Base-by-base conservation (phyloP, 2,113 vertebrate genomes). In the Rhinolophus ferrumequinum region DNA sequence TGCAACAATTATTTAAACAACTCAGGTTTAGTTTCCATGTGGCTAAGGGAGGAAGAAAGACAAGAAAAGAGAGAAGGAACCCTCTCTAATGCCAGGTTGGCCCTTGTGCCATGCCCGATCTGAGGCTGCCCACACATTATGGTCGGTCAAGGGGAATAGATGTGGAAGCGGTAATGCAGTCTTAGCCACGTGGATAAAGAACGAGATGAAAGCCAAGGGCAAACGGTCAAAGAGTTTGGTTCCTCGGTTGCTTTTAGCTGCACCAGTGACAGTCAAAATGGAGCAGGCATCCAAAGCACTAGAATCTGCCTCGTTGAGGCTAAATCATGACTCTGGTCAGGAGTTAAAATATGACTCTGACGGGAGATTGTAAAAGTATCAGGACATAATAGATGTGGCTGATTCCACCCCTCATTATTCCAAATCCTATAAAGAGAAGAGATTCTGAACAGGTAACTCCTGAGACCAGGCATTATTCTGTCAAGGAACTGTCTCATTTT, bases 1-100 rank as follows among this genome's bases (percentile, higher is more conserved):
- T 77, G 28, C 11, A 75, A 24, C 26, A 19, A 87, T 73, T 79
- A 85, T 83, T 56, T 56, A 62, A 92, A 80, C 84, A 85, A n/a
- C 15, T 62, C 10, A 67, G n/a, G 38, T 84, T 93, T 94, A 58
- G 88, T 88, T 75, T 95, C 52, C 80, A 60, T 60, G 64, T 24
- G 19, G 47, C 35, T 24, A 52, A 83, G 50, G 33, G 8, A 92
- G 30, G 41, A 89, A 70, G 18, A 30, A 75, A 56, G 14, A 85
- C 58, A 85, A 70, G 41, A 64, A 54, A 80, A 56, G 7, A 41
- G n/a, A 92, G 19, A 9, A 50, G 87, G 80, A 95, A 41, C 86
- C 64, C 28, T 64, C 35, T 44, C 3, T 90, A 81, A 62, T 50
- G 67, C 21, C 30, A 86, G 12, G 21, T 47, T 88, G 62, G 76